Evolutionary conservation across 2,888 invertebrate species (phyloP).

Genomic region (Xanthorhoe spadicearia): DNA sequence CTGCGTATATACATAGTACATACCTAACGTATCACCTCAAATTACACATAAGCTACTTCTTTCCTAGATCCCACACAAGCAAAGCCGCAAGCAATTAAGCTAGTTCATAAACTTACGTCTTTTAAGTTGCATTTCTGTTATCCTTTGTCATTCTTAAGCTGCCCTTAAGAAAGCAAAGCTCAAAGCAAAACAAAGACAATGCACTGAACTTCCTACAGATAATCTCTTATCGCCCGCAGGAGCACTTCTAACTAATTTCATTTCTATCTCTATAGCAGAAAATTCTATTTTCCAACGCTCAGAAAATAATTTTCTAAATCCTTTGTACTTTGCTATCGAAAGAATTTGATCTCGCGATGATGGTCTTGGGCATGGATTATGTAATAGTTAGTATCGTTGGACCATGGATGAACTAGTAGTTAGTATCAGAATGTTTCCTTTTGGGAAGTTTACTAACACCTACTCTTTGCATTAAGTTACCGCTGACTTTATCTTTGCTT

Average conservation of each 20-base stretch:
- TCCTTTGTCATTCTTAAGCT: not conserved
- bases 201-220: slow-evolving; percentile 29
- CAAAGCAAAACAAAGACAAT: slow-evolving; percentile 34
- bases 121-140: not conserved
- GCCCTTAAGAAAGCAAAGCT: slow-evolving; percentile 9
- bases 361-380: slow-evolving; percentile 42
- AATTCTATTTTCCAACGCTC: slow-evolving; percentile 44
- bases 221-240: slow-evolving; percentile 27
- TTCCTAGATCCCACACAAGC: no score
- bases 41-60: no score
- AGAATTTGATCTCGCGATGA: slow-evolving; percentile 58
- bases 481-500: not conserved
- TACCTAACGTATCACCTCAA: no score
- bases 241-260: slow-evolving; percentile 44
- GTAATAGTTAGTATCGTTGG: slow-evolving; percentile 29
- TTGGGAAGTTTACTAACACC: not conserved
- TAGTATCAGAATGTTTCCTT: not conserved
- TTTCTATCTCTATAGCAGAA: slow-evolving; percentile 46
- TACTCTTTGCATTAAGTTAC: not conserved
- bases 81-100: no score
- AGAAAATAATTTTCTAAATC: slow-evolving; percentile 52
- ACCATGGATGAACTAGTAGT: slow-evolving; percentile 20
- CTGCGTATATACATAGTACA: no score
- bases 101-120: not conserved
- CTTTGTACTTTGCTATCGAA: slow-evolving; percentile 58